Conservation (phyloP, 2,113 vertebrate genomes). For the Thermophis baileyi region DNA sequence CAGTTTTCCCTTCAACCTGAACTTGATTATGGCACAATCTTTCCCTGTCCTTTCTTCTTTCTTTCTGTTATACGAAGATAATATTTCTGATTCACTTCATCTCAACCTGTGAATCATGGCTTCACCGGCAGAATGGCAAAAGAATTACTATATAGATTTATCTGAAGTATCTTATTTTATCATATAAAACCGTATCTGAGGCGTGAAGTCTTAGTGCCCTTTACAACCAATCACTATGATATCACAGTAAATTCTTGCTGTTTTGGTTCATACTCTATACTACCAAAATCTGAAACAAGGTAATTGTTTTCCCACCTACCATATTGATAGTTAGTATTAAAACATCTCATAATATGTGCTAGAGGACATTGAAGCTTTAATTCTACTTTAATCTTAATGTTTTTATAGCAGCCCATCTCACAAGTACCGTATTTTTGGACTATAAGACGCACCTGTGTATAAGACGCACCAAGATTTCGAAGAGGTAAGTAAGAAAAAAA, state of each 20-base stretch:
- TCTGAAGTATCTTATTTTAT: not conserved
- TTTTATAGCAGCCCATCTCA: no score
- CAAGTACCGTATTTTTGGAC: no score
- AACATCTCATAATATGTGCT: no score
- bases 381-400: no score
- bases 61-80: conserved; percentile 24
- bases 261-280: no score
- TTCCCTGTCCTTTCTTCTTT: not conserved
- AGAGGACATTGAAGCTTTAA: no score
- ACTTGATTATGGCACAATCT: conserved; percentile 21
- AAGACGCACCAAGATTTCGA: no score
- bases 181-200: not conserved
- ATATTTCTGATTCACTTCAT: conserved; percentile 10
- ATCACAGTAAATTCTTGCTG: not conserved
- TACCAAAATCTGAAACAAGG: not conserved
- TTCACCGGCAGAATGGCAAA: not conserved
- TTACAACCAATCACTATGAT: not conserved
- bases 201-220: not conserved
- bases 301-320: not conserved
- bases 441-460: no score
- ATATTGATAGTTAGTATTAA: no score
- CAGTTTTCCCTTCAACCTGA: not conserved
- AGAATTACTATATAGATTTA: conserved; percentile 15
- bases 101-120: not conserved
- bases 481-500: no score